Percentiles rank a stretch among this genome's conserved stretches.
Conservation (phyloP, 2,113 vertebrate species). For the Gopherus flavomarginatus region DNA sequence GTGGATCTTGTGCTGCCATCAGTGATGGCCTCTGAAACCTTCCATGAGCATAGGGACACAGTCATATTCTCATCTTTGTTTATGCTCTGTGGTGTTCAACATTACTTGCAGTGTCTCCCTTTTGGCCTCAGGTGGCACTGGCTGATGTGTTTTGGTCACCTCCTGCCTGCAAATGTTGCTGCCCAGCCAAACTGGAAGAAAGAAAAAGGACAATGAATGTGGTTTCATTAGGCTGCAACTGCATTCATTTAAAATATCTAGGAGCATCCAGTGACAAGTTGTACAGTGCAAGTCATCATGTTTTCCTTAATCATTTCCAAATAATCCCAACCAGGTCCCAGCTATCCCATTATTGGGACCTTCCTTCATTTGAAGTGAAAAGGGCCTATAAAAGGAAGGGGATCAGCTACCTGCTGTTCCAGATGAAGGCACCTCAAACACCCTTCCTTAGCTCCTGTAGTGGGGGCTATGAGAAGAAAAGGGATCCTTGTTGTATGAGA, state of each 20-base stretch:
- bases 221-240: background rate
- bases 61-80: background rate
- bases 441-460: background rate
- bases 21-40: background rate
- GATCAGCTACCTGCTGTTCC: no score
- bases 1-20: background rate
- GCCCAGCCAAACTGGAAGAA: background rate
- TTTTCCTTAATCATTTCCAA: background rate
- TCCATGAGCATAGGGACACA: background rate
- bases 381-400: background rate
- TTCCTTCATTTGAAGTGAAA: background rate
- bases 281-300: background rate
- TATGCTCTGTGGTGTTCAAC: background rate
- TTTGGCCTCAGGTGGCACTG: background rate
- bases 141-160: background rate
- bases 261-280: background rate
- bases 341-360: background rate
- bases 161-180: background rate
- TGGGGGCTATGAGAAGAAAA: no score
- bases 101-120: background rate
- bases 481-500: background rate
- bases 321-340: background rate
- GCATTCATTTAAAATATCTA: background rate
- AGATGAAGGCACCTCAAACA: background rate
- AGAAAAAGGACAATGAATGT: background rate